A percentile compares a stretch with the other conserved stretches of the same genome.
Evolutionary conservation across 35 echinoderm and acorn worm genomes (phyloP).

Genomic region (Apostichopus japonicus): DNA sequence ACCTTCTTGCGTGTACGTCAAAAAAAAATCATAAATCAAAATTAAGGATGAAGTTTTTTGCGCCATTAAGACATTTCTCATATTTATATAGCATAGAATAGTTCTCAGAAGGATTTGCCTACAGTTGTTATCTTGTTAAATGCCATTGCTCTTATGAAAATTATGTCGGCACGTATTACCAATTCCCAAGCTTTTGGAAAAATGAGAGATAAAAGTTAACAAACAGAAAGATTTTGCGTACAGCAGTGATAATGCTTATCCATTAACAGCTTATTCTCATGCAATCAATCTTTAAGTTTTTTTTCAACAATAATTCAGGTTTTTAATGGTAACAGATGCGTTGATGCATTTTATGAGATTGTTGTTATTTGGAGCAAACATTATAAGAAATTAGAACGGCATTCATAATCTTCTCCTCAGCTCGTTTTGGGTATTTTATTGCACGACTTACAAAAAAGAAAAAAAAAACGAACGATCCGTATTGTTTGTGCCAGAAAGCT

Average conservation of each 20-base stretch:
- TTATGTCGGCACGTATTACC: too few species aligned
- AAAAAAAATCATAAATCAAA: neutral
- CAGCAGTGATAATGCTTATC: too few species aligned
- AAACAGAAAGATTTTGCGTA: too few species aligned
- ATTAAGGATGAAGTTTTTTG: neutral
- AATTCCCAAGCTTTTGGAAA: too few species aligned
- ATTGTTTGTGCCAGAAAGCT: neutral
- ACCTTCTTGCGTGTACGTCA: too few species aligned
- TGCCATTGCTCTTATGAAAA: too few species aligned
- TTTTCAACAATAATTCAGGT: neutral
- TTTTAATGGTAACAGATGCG: neutral
- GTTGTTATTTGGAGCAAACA: conserved; percentile 14
- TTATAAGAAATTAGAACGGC: conserved; percentile 1
- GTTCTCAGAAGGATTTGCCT: too few species aligned
- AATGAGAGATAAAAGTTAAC: too few species aligned
- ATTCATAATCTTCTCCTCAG: too few species aligned
- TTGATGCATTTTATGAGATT: neutral
- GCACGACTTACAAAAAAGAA: neutral
- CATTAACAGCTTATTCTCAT: neutral
- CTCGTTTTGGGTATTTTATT: neutral
- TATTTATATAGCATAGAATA: too few species aligned
- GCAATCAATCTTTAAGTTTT: neutral
- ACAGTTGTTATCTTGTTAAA: too few species aligned
- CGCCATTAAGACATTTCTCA: neutral
- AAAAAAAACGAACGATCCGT: neutral